Evolutionary conservation across 1,140 invertebrate species (phyloP).

Genomic region (Lerema accius): DNA sequence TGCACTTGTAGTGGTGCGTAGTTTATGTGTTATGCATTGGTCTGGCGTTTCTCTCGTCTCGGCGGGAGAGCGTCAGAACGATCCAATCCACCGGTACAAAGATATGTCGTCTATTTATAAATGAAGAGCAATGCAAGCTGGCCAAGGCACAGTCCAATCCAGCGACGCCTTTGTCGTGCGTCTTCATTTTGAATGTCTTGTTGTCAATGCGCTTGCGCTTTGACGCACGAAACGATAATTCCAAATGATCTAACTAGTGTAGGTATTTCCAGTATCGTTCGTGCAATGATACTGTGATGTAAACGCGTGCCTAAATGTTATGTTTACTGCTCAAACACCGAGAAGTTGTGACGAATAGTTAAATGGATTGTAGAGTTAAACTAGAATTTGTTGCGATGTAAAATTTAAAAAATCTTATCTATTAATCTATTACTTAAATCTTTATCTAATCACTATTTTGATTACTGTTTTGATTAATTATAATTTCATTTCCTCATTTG

Average conservation of each 20-base stretch:
- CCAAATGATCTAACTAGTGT: slow-evolving; percentile 9
- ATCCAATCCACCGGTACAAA: slow-evolving; percentile 61
- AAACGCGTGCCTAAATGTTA: slow-evolving; percentile 17
- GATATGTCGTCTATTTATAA: slow-evolving; percentile 78
- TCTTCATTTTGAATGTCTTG: slow-evolving; percentile 54
- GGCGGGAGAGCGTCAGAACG: slow-evolving; percentile 64
- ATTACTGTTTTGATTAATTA: too few species aligned
- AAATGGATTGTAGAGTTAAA: too few species aligned
- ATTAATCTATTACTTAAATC: too few species aligned
- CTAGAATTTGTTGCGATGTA: too few species aligned
- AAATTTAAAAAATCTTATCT: too few species aligned
- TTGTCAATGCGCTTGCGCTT: slow-evolving; percentile 23
- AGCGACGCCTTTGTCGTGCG: slow-evolving; percentile 53
- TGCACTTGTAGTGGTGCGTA: slow-evolving; percentile 46
- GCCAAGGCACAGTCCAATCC: slow-evolving; percentile 60
- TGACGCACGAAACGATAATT: slow-evolving; percentile 31
- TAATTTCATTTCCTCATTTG: too few species aligned
- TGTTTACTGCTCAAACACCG: too few species aligned
- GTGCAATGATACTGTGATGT: slow-evolving; percentile 18
- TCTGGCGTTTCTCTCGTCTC: slow-evolving; percentile 68
- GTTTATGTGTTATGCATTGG: slow-evolving; percentile 42
- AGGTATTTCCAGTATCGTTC: slow-evolving; percentile 26
- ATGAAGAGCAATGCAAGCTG: slow-evolving; percentile 58
- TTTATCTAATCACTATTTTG: too few species aligned
- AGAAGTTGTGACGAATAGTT: too few species aligned